Conservation (phyloP, 2,888 invertebrate genomes). For the Caenorhabditis drosophilae region DNA sequence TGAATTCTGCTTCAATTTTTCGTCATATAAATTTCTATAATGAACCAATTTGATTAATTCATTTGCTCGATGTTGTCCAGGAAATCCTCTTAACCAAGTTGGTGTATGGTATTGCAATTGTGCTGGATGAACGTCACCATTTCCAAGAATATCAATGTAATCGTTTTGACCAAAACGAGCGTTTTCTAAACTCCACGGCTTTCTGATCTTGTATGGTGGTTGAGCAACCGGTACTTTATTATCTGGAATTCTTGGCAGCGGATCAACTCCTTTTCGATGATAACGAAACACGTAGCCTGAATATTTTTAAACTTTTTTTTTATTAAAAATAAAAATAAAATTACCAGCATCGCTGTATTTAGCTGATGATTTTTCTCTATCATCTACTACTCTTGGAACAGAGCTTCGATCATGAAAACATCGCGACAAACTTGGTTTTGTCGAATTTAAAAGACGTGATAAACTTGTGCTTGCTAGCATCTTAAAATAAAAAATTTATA, state of each 20-base stretch:
- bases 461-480: constrained; percentile 15
- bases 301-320: not conserved
- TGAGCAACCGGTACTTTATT: constrained; percentile 50
- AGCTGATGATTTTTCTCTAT: constrained; percentile 53
- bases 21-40: constrained; percentile 64
- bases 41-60: constrained; percentile 69
- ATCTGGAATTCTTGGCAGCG: constrained; percentile 63
- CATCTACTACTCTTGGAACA: constrained; percentile 65
- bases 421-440: constrained; percentile 9
- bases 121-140: constrained; percentile 82
- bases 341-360: constrained; percentile 38
- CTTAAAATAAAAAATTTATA: constrained; percentile 6
- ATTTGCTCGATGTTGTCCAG: constrained; percentile 75
- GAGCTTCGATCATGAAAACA: constrained; percentile 56
- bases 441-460: constrained; percentile 5
- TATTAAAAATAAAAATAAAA: not conserved
- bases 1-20: constrained; percentile 59
- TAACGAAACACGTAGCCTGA: constrained; percentile 65
- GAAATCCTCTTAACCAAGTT: constrained; percentile 85
- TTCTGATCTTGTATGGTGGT: constrained; percentile 55
- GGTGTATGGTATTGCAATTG: constrained; percentile 85
- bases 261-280: constrained; percentile 63
- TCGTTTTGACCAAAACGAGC: constrained; percentile 66
- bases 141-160: constrained; percentile 81
- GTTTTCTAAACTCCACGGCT: constrained; percentile 48